Conservation (phyloP, 2,797 vertebrate genomes). For the Scarus forsteni region DNA sequence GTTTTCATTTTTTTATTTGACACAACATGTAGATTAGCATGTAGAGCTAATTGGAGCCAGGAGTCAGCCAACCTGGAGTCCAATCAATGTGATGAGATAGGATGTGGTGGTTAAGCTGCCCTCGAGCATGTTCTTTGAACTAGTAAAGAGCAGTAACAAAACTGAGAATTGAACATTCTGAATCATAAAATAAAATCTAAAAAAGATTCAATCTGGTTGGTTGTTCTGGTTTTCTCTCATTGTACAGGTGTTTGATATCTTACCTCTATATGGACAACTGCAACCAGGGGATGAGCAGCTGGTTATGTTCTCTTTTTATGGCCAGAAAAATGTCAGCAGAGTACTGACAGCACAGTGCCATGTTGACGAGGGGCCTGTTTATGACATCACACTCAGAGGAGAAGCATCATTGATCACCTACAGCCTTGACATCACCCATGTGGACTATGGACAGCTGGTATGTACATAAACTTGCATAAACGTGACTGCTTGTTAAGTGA, state of each 20-base stretch:
- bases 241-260: slow-evolving; percentile 89
- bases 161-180: too few relatives aligned
- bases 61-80: too few relatives aligned
- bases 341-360: slow-evolving; percentile 82
- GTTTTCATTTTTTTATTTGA: too few relatives aligned
- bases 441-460: slow-evolving; percentile 91
- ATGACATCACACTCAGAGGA: slow-evolving; percentile 85
- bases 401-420: slow-evolving; percentile 88
- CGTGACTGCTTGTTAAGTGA: not conserved
- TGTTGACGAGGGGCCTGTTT: slow-evolving; percentile 89
- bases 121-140: too few relatives aligned
- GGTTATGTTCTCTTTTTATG: slow-evolving; percentile 88
- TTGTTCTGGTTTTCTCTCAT: not conserved
- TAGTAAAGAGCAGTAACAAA: too few relatives aligned
- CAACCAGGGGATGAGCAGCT: slow-evolving; percentile 82
- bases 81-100: too few relatives aligned
- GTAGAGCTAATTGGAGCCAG: too few relatives aligned
- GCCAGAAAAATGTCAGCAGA: slow-evolving; percentile 81
- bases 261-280: slow-evolving; percentile 84
- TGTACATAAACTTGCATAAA: too few relatives aligned
- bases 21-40: too few relatives aligned
- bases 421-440: slow-evolving; percentile 74
- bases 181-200: not conserved
- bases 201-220: not conserved
- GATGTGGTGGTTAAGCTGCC: too few relatives aligned